phyloP scores from a whole-genome alignment of 1,140 invertebrate species.

The Papilio helenus region DNA sequence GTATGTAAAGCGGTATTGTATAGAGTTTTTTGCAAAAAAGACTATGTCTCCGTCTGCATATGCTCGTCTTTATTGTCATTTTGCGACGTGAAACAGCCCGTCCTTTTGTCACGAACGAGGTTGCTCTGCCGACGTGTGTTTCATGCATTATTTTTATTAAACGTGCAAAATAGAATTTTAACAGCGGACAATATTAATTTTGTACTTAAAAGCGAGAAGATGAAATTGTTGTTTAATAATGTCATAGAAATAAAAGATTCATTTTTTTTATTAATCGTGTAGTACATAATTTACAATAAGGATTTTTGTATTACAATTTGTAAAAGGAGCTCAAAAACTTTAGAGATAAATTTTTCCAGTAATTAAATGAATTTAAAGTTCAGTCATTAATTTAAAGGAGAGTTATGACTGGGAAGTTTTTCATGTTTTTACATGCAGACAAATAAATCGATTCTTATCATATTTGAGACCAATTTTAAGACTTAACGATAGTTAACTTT shows the following conservation, averaged over 20 bases:
- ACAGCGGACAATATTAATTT: conserved; percentile 10
- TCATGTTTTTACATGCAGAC: neutral
- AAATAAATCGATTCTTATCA: neutral
- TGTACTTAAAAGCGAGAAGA: neutral
- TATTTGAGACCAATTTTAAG: neutral
- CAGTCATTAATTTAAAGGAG: neutral
- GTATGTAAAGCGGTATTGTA: neutral
- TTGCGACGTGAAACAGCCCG: conserved; percentile 13
- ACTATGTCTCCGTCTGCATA: conserved; percentile 16
- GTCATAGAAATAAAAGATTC: neutral
- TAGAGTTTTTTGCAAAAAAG: conserved; percentile 1
- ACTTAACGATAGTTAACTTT: neutral
- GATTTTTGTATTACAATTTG: neutral
- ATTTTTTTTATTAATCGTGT: neutral
- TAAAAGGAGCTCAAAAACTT: neutral
- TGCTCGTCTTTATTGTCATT: conserved; percentile 18
- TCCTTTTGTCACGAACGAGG: conserved; percentile 19
- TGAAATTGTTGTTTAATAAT: neutral
- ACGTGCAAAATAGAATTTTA: conserved; percentile 12
- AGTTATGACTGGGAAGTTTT: conserved; percentile 5
- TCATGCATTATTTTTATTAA: conserved; percentile 26
- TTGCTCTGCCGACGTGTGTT: neutral
- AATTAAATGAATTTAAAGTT: conserved; percentile 1
- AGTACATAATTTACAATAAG: neutral
- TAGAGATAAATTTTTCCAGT: neutral